Base-by-base conservation (phyloP, 2,888 invertebrate genomes). In the Taenaris catops region DNA sequence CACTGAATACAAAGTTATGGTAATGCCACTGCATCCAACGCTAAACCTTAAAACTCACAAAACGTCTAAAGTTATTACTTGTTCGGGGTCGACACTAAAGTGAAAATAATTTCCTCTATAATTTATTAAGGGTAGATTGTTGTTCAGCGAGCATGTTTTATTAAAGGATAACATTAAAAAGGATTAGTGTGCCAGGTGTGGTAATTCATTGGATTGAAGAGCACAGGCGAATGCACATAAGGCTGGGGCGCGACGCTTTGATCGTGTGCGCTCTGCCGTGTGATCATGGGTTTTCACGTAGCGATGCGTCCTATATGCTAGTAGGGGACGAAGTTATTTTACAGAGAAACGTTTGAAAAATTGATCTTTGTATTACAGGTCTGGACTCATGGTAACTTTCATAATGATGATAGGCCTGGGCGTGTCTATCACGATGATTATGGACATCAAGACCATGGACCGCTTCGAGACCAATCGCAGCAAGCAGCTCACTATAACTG, bases 381-480 rank as follows among this genome's bases (percentile, higher is more conserved):
- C 96, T 33, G 97, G 96, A 0, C 76, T 99, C 23, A 90, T 98
- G 63, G 92, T 96, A 5, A 90, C 93, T 0, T 74, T 91, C 23
- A 89, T 99, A 48, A 86, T 98, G 54, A 83, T 92, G 23, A 55
- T 92, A 19, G 95, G 95, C 27, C 88, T 98, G 44, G 89, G 91
- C 8, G 89, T 94, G 67, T 97, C 96, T 3, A 86, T 98, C 34
- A 83, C 90, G 7, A 96, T 97, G 93, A 91, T 99, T 48, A 88
- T 96, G 87, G 95, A 95, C 67, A 96, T 99, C 56, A 95, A 94
- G 68, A 96, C 97, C 12, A 97, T 96, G 92, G 99, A 98, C 75
- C 91, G 96, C 58, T 99, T 98, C 75, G 99, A 99, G 79, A 98
- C 95, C 76, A 95, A 95, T 35, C 96, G 98, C 64, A 96, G 95